Base-by-base conservation (phyloP, 2,888 invertebrate genomes). In the Caenorhabditis afra region DNA sequence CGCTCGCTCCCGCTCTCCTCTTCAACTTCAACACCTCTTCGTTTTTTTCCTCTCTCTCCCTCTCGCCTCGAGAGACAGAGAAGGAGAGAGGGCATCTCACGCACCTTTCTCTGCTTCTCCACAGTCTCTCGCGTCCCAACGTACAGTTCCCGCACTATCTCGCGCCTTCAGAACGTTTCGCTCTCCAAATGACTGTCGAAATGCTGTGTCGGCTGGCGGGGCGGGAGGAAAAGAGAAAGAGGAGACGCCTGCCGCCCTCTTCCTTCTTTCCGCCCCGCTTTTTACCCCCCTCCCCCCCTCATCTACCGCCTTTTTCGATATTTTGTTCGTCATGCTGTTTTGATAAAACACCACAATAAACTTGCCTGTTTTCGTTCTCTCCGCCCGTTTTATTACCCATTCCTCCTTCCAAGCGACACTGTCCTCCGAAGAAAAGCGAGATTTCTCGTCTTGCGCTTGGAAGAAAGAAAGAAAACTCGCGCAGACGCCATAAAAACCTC, bases 111-210 rank as follows among this genome's bases (percentile, higher is more conserved):
- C 58, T 67, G 22, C 23, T 29, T 70, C 61, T 70, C 68, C 41
- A 23, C 45, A 35, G 29, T 70, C 68, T 70, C 59, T 11, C n/a
- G 4, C 14, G 14, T 10, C 16, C 45, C 45, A n/a, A 45, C 68
- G n/a, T 14, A 50, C 12, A n/a, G 37, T 35, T 45, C 52, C 61
- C 52, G 35, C 20, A 23, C 52, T 70, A 45, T 70, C 58, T 68
- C 67, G 37, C 23, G 29, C 18, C 53, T 49, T 66, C 59, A 52
- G 68, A 59, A 61, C 61, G 59, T 70, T 53, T 53, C 53, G 53
- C 14, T 18, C 49, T 18, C 61, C 45, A 70, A 61, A 61, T 70
- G 70, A 70, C 70, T 70, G 70, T 70, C 53, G 61, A 70, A 61
- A 45, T 59, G 29, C 45, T 58, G 52, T 49, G 39, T 58, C 52